A percentile compares a stretch with the other conserved stretches of the same genome.
These are phyloP conservation scores for Pangasius sanitwongsei DNA, from an alignment of 2,797 vertebrate genomes.

Conservation along the genomic window DNA sequence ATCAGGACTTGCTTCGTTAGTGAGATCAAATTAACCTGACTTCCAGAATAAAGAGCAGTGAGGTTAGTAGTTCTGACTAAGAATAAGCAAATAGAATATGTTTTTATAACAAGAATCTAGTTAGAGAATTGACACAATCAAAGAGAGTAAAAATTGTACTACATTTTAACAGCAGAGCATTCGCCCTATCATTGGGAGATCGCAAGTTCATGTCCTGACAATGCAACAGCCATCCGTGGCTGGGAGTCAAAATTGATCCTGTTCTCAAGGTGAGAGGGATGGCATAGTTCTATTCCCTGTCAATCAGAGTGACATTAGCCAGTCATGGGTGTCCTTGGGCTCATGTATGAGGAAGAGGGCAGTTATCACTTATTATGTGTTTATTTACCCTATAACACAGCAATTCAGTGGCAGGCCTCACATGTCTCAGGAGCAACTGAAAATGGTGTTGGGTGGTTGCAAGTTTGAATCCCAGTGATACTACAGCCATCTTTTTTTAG, in stretches of 20 bases:
- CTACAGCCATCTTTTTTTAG: background rate
- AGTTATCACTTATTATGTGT: background rate
- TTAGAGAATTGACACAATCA: background rate
- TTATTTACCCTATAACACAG: background rate
- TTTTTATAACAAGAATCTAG: background rate
- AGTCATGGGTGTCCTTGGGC: background rate
- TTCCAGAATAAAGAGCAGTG: background rate
- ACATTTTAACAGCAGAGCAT: background rate
- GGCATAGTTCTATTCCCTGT: background rate
- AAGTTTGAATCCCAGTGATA: background rate
- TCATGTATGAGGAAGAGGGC: background rate
- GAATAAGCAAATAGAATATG: background rate
- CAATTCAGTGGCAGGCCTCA: background rate
- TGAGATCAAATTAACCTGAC: conserved; percentile 9
- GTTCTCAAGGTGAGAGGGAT: background rate
- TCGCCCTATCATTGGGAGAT: background rate
- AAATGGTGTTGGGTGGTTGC: background rate
- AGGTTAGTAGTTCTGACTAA: background rate
- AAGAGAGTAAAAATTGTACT: background rate
- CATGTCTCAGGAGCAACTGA: background rate
- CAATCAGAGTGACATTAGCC: background rate
- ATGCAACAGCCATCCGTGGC: background rate
- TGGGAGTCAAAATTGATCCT: background rate
- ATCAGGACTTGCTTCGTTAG: conserved; percentile 34
- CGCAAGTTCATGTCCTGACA: background rate